These are phyloP conservation scores for Coregonus suidteri DNA, from an alignment of 2,797 vertebrate genomes.

Conservation along the genomic window DNA sequence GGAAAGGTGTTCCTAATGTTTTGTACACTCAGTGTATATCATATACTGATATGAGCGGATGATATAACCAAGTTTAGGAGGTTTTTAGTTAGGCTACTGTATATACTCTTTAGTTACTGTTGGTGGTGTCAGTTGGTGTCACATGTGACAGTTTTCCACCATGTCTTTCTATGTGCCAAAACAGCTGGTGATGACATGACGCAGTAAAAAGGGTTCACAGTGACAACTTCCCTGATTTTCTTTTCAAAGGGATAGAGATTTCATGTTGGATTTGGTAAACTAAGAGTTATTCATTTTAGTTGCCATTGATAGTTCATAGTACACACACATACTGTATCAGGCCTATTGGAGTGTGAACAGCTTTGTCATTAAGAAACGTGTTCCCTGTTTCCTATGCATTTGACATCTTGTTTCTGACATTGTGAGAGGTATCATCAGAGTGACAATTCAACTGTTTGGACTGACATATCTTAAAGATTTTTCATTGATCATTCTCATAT, in stretches of 20 bases:
- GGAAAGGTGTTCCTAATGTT: too few species aligned
- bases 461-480: not conserved
- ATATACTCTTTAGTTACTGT: not conserved
- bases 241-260: not conserved
- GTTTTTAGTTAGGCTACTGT: not conserved
- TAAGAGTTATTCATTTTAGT: not conserved
- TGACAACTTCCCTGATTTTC: not conserved
- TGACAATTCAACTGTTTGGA: not conserved
- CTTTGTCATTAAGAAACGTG: not conserved
- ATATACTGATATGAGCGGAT: not conserved
- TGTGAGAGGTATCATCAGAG: not conserved
- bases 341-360: not conserved
- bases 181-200: not conserved
- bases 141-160: slow-evolving; percentile 1
- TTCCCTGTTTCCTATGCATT: not conserved
- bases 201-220: not conserved
- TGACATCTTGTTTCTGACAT: not conserved
- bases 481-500: not conserved
- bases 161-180: slow-evolving; percentile 3
- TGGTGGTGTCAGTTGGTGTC: slow-evolving; percentile 7
- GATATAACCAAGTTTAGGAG: not conserved
- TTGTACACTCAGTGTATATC: too few species aligned
- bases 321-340: not conserved
- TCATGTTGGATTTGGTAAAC: not conserved
- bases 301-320: not conserved